Percentiles rank a stretch among this genome's conserved stretches.
Evolutionary conservation across 2,113 vertebrate species (phyloP).

Genomic region (Egretta garzetta): DNA sequence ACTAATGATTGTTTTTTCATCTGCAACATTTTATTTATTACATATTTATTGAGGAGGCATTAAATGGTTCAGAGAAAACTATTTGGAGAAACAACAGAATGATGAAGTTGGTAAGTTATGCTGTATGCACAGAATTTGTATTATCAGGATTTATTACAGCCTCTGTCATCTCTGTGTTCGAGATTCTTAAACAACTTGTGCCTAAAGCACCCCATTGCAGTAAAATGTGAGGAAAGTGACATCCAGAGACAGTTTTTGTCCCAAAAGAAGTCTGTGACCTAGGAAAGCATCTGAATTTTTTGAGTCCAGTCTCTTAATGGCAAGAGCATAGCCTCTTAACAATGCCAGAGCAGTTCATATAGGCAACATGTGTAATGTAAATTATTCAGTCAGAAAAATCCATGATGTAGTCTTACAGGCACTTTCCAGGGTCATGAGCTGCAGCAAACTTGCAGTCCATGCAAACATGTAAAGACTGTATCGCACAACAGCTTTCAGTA

Average conservation of each 20-base stretch:
- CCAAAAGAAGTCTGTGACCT: neutral
- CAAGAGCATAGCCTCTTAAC: neutral
- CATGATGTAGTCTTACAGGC: neutral
- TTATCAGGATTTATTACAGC: neutral
- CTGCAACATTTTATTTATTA: neutral
- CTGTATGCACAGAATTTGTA: neutral
- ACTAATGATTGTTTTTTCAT: neutral
- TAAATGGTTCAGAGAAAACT: constrained; percentile 29
- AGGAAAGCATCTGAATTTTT: neutral
- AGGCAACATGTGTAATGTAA: neutral
- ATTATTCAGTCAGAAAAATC: neutral
- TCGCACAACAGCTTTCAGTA: neutral
- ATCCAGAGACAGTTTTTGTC: neutral
- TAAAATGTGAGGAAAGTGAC: neutral
- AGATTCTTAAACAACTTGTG: neutral
- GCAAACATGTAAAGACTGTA: neutral
- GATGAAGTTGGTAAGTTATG: neutral
- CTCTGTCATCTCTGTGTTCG: neutral
- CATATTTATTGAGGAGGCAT: neutral
- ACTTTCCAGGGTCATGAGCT: neutral
- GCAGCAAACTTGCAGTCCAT: neutral
- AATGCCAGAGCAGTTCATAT: neutral
- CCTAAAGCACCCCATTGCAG: neutral
- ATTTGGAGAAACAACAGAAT: neutral
- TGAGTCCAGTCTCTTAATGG: neutral